A percentile compares a stretch with the other conserved stretches of the same genome.
Evolutionary conservation across 2,888 invertebrate genomes (phyloP).

Genomic region (Noctua janthina): DNA sequence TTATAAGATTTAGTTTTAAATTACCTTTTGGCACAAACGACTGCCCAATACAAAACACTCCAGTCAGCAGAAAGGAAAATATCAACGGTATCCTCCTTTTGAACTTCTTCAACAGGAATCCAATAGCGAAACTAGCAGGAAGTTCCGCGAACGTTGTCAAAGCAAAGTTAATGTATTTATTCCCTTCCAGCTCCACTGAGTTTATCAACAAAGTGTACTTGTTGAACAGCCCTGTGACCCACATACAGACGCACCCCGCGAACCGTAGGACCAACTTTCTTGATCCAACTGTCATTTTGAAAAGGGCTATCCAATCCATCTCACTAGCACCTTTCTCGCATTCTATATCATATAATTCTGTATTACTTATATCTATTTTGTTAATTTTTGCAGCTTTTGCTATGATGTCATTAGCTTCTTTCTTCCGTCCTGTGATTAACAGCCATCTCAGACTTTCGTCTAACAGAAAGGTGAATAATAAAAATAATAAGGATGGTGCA

Average conservation of each 20-base stretch:
- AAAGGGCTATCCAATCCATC: conserved; percentile 14
- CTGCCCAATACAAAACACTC: conserved; percentile 27
- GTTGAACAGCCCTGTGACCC: conserved; percentile 77
- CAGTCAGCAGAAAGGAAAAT: conserved; percentile 71
- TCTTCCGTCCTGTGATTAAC: conserved; percentile 91
- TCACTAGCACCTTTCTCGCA: conserved; percentile 7
- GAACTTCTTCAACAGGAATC: conserved; percentile 86
- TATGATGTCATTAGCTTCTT: conserved; percentile 90
- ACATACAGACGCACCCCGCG: conserved; percentile 69
- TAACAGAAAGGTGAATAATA: conserved; percentile 91
- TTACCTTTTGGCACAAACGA: conserved; percentile 33
- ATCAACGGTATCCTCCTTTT: conserved; percentile 87
- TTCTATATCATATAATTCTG: conserved; percentile 51
- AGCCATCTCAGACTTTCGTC: conserved; percentile 94
- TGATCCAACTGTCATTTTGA: conserved; percentile 65
- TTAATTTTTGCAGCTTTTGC: conserved; percentile 87
- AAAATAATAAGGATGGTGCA: conserved; percentile 87
- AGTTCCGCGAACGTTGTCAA: conserved; percentile 89
- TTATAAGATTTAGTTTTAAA: not conserved
- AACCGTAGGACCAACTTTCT: conserved; percentile 65
- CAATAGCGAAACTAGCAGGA: conserved; percentile 89
- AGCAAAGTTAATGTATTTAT: conserved; percentile 93
- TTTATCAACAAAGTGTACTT: conserved; percentile 92
- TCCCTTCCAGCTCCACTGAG: conserved; percentile 92
- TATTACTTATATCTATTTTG: conserved; percentile 66